Conservation (phyloP, 2,888 invertebrate species). For the Leucophenga maculata region DNA sequence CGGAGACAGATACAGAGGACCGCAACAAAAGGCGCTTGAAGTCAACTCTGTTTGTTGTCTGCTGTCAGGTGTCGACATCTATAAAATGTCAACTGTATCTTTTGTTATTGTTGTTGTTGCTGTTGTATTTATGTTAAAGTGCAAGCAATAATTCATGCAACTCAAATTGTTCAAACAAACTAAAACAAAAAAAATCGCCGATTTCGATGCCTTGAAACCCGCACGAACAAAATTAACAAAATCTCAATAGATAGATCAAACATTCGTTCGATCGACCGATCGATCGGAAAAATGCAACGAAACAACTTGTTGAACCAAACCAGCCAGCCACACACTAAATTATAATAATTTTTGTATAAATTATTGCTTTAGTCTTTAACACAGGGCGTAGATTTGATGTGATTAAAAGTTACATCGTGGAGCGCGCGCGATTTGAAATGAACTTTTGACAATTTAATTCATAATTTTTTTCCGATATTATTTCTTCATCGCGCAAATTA, state of each 20-base stretch:
- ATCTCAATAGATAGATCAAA: neutral
- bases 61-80: slow-evolving; percentile 35
- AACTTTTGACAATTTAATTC: slow-evolving; percentile 15
- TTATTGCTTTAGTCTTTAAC: slow-evolving; percentile 43
- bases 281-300: neutral
- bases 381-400: slow-evolving; percentile 54
- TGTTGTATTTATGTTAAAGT: slow-evolving; percentile 59
- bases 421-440: neutral
- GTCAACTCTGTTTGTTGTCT: neutral
- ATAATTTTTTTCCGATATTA: neutral
- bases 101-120: slow-evolving; percentile 43
- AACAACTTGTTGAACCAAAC: too few species aligned
- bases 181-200: too few species aligned
- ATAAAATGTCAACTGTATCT: slow-evolving; percentile 54
- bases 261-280: neutral
- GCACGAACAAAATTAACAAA: too few species aligned
- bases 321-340: neutral
- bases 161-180: slow-evolving; percentile 49
- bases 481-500: slow-evolving; percentile 12
- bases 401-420: slow-evolving; percentile 55
- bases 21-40: too few species aligned
- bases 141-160: slow-evolving; percentile 63
- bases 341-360: slow-evolving; percentile 60
- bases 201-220: too few species aligned
- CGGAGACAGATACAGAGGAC: neutral